Evolutionary conservation across 2,888 invertebrate species (phyloP), one percentile per base, ranked within the genome.

Genomic region (Peribatodes rhomboidaria): DNA sequence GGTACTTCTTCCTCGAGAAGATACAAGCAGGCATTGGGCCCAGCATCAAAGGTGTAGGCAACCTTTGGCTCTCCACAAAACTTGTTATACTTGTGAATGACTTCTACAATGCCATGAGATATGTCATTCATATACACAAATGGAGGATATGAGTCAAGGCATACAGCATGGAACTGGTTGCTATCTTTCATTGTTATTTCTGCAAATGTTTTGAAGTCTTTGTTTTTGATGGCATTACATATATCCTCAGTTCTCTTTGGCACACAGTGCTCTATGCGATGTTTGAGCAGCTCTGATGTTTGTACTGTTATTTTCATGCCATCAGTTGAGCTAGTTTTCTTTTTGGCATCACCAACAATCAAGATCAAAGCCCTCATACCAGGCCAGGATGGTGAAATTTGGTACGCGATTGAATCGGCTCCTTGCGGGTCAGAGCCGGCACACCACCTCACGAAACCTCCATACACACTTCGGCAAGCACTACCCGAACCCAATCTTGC

Each of bases 11-110:
- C 90, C 73, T 97, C 96, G 53, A 97, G 88, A 14, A 98, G 88
- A 88, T 97, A 99, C 0, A 99, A 88, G 85, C 98, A 98, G 4
- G 98, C 98, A 94, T 99, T 99, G 53, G 99, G 97, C 6, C 99
- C 99, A 59, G 99, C 99, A 94, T 99, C 99, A 93, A 98, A 99
- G 14, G 99, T 99, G 84, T 99, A 99, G 0, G 98, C 98, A 8
- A 98, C 96, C 89, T 95, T 96, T 16, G 90, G 86, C 67, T 91
- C 85, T n/a, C 95, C 95, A 78, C 91, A 94, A 27, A 93, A 85
- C 46, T 95, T 91, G 87, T 99, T 99, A 82, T 97, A 98, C 18
- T 93, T 90, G 88, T 99, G 98, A 55, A 99, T 94, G 64, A 98
- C 89, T 65, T 96, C 94, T 4, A 97, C 94, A 59, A 99, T 96